Evolutionary conservation across 1,140 invertebrate genomes (phyloP).

Genomic region (Rhizoglyphus robini): DNA sequence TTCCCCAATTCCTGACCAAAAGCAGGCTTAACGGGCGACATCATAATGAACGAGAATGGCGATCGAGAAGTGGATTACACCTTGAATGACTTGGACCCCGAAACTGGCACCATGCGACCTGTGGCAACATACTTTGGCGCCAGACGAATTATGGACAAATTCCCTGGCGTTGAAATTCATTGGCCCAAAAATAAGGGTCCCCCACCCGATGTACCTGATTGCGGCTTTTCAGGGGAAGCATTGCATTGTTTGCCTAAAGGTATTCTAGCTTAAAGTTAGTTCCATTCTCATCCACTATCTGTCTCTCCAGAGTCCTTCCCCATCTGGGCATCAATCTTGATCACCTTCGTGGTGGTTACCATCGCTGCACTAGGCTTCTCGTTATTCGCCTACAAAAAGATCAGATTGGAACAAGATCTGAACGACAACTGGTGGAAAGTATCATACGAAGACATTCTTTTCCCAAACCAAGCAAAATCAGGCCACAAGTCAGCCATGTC

Average conservation of each 20-base stretch:
- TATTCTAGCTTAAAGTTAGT: background rate
- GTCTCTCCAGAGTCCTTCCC: slow-evolving; percentile 1
- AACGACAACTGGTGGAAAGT: slow-evolving; percentile 22
- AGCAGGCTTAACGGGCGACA: slow-evolving; percentile 61
- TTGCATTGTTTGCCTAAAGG: background rate
- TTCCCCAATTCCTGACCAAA: background rate
- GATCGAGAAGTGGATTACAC: slow-evolving; percentile 73
- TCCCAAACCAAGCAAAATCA: slow-evolving; percentile 2
- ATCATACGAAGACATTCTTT: slow-evolving; percentile 21
- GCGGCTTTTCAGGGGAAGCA: slow-evolving; percentile 21
- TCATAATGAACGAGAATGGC: slow-evolving; percentile 66
- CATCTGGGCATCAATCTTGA: slow-evolving; percentile 11
- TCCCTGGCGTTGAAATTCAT: slow-evolving; percentile 56
- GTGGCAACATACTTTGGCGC: slow-evolving; percentile 46
- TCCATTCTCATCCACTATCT: background rate
- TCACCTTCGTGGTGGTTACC: slow-evolving; percentile 10
- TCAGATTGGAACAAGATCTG: slow-evolving; percentile 21
- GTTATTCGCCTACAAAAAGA: slow-evolving; percentile 15
- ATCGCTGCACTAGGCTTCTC: background rate
- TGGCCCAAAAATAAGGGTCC: slow-evolving; percentile 52
- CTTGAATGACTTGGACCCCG: slow-evolving; percentile 62
- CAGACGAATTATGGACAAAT: slow-evolving; percentile 50
- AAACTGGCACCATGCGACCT: slow-evolving; percentile 53
- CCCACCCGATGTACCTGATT: slow-evolving; percentile 17
- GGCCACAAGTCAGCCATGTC: slow-evolving; percentile 14